Conservation (phyloP, 2,888 invertebrate species). For the Onthophagus sagittarius region DNA sequence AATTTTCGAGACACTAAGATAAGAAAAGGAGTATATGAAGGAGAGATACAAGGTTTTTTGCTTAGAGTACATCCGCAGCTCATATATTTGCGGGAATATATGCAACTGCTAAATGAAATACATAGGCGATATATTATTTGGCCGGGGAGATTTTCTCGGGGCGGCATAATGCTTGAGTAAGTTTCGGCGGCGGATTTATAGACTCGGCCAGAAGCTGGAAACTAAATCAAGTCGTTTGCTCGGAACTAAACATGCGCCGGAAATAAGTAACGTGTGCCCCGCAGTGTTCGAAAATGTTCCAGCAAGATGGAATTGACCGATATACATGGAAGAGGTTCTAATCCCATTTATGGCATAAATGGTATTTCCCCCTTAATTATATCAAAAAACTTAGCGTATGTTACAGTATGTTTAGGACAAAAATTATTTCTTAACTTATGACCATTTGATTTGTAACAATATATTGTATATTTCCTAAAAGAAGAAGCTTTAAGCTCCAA, state of each 20-base stretch:
- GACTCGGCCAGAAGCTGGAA: constrained; percentile 20
- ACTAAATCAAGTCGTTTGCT: constrained; percentile 25
- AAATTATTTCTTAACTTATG: too few species aligned
- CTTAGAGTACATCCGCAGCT: neutral
- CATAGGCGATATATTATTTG: constrained; percentile 24
- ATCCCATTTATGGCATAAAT: neutral
- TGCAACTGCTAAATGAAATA: constrained; percentile 25
- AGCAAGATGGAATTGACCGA: constrained; percentile 46
- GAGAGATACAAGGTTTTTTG: neutral
- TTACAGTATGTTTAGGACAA: too few species aligned
- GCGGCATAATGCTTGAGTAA: constrained; percentile 24
- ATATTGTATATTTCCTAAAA: too few species aligned
- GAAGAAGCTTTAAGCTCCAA: too few species aligned
- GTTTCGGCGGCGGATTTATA: constrained; percentile 22
- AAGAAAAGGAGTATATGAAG: neutral
- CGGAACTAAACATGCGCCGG: constrained; percentile 36
- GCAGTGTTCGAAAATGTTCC: constrained; percentile 43
- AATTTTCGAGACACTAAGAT: too few species aligned
- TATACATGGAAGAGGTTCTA: constrained; percentile 33
- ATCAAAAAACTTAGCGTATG: too few species aligned
- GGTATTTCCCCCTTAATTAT: too few species aligned
- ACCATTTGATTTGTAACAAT: too few species aligned
- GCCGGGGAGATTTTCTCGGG: constrained; percentile 16
- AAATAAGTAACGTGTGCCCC: constrained; percentile 47
- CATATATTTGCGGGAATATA: constrained; percentile 11